phyloP scores from a whole-genome alignment of 2,113 vertebrate genomes.

The Tringa solitaria region DNA sequence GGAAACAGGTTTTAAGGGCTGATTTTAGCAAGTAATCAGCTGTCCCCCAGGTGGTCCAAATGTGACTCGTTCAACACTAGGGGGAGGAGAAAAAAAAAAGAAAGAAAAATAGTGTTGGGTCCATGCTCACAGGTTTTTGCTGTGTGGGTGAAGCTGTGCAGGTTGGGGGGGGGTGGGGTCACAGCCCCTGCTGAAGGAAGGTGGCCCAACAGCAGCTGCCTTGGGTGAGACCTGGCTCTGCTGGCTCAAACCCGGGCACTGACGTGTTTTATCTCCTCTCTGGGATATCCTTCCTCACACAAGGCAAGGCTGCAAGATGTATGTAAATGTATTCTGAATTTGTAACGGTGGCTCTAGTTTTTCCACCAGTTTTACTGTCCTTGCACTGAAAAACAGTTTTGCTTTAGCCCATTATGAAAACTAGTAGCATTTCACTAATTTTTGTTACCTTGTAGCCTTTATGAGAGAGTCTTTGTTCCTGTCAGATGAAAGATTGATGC shows the following conservation, averaged over 20 bases:
- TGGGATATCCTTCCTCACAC: not conserved
- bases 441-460: not conserved
- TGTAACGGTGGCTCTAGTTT: not conserved
- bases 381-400: not conserved
- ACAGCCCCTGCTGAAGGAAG: not conserved
- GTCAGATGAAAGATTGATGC: slow-evolving; percentile 18
- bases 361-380: not conserved
- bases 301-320: not conserved
- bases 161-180: not conserved
- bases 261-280: not conserved
- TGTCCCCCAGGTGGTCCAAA: slow-evolving; percentile 6
- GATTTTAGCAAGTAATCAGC: slow-evolving; percentile 5
- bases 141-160: not conserved
- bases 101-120: not conserved
- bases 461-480: slow-evolving; percentile 11
- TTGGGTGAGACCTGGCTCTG: not conserved
- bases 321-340: slow-evolving; percentile 12
- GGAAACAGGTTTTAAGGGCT: slow-evolving; percentile 17
- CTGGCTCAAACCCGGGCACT: not conserved
- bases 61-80: not conserved
- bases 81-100: not conserved
- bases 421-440: not conserved
- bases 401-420: not conserved
- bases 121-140: rapidly evolving
- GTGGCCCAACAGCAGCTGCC: not conserved